Conservation (phyloP, 2,797 vertebrate genomes). For the Gephyroberyx darwinii region DNA sequence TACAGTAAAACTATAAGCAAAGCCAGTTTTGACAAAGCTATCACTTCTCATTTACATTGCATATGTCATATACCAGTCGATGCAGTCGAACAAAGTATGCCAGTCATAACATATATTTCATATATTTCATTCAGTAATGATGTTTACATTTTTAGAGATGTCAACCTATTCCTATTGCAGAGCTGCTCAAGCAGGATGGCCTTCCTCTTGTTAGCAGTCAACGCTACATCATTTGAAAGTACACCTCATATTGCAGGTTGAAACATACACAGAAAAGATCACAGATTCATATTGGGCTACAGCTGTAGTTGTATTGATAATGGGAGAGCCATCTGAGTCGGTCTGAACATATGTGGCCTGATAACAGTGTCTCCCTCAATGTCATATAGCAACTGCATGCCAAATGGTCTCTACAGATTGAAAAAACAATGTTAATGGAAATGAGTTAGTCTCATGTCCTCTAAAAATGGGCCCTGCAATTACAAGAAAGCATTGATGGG, state of each 20-base stretch:
- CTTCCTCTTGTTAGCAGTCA: not conserved
- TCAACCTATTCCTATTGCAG: not conserved
- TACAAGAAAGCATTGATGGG: slow-evolving; percentile 68
- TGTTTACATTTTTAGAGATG: slow-evolving; percentile 13
- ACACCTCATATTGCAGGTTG: not conserved
- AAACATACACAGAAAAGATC: not conserved
- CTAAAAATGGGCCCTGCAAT: slow-evolving; percentile 65
- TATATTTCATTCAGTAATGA: no score
- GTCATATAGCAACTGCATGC: slow-evolving; percentile 18
- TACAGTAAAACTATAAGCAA: no score
- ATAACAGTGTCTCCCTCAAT: not conserved
- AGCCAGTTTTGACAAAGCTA: no score
- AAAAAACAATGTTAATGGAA: slow-evolving; percentile 60
- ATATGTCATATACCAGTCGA: no score
- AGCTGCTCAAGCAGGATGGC: not conserved
- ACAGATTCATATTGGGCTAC: not conserved
- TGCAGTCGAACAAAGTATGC: no score
- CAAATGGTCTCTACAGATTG: slow-evolving; percentile 48
- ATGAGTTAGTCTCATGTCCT: slow-evolving; percentile 66
- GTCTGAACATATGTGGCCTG: slow-evolving; percentile 32
- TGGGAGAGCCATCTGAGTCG: slow-evolving; percentile 48
- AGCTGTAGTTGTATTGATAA: slow-evolving; percentile 53
- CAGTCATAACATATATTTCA: no score
- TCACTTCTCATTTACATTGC: no score
- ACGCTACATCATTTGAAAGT: not conserved